Evolutionary conservation across 2,113 vertebrate species (phyloP), one percentile per base, ranked within the genome.

Genomic region (Rhabdomys dilectus): DNA sequence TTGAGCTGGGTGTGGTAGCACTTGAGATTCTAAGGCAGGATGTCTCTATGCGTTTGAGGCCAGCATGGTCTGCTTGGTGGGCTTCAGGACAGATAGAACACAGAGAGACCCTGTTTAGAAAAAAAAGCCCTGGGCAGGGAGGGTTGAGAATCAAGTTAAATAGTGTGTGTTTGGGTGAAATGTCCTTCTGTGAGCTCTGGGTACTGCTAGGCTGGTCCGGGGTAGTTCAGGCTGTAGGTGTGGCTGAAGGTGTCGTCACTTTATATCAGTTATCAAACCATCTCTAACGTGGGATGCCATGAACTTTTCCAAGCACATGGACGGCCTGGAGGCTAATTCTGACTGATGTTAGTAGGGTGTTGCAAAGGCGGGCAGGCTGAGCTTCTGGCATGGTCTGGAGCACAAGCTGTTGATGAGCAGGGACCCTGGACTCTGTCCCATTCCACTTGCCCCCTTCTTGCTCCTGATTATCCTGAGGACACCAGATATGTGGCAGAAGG

Each of bases 181-280:
- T n/a, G 51, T 21, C 42, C 62, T 72, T 84, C 31, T 62, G 42
- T 90, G 66, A 39, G 11, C 10, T 70, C 1, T 13, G n/a, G 26
- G 2, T 8, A 17, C 16, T n/a, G 72, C 42, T 31, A 48, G 4
- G 39, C 48, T 70, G 29, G 66, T 36, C 2, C 42, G 39, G 17
- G 13, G 66, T 73, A 85, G 66, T 78, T 10, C 1, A 58, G n/a
- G 21, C 19, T 5, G 29, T 1, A 1, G 16, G 22, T n/a, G 7
- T 39, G 34, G 1, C 6, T 64, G 0, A 26, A n/a, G 0, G 0
- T 16, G 0, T 29, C 26, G 13, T 76, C 19, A 13, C 58, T 9
- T 16, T 36, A 16, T 24, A 4, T 7, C 36, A 1, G 26, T n/a
- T 60, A 12, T 31, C 66, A 75, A 19, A 26, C 13, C 21, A 11